Evolutionary conservation across 2,888 invertebrate genomes (phyloP).

Genomic region (Brachycybe producta): DNA sequence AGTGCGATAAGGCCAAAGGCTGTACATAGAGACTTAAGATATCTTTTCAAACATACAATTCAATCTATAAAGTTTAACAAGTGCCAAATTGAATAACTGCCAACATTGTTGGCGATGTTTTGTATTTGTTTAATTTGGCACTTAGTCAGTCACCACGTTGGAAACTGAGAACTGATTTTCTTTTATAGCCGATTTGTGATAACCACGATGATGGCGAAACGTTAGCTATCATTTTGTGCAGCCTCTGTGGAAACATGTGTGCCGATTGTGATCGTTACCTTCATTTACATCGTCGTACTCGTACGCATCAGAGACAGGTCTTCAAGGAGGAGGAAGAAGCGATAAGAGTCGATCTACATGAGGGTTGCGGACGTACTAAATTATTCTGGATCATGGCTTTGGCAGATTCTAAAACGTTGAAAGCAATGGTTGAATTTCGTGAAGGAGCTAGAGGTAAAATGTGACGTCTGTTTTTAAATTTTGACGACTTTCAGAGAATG

Average conservation of each 20-base stretch:
- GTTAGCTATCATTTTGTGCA: slow-evolving; percentile 81
- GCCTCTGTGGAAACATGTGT: slow-evolving; percentile 80
- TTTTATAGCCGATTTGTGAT: slow-evolving; percentile 62
- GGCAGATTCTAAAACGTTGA: slow-evolving; percentile 83
- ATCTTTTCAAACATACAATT: too few relatives aligned
- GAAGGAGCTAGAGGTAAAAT: slow-evolving; percentile 41
- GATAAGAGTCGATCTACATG: slow-evolving; percentile 92
- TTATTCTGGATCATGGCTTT: slow-evolving; percentile 86
- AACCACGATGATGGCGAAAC: slow-evolving; percentile 96
- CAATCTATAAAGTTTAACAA: too few relatives aligned
- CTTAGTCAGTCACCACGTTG: too few relatives aligned
- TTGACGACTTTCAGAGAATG: too few relatives aligned
- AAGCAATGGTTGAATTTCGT: slow-evolving; percentile 61
- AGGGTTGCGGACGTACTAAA: slow-evolving; percentile 84
- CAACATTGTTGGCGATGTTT: too few relatives aligned
- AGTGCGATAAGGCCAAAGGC: too few relatives aligned
- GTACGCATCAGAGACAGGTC: slow-evolving; percentile 75
- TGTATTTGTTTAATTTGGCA: too few relatives aligned
- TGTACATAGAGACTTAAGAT: too few relatives aligned
- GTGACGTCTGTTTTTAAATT: too few relatives aligned
- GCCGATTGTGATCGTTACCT: slow-evolving; percentile 91
- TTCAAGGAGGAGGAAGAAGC: slow-evolving; percentile 95
- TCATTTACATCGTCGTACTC: slow-evolving; percentile 76
- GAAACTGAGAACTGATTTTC: background rate
- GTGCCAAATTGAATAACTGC: too few relatives aligned